Base-by-base conservation (phyloP, 2,113 vertebrate species). In the Melanotaenia duboulayi region DNA sequence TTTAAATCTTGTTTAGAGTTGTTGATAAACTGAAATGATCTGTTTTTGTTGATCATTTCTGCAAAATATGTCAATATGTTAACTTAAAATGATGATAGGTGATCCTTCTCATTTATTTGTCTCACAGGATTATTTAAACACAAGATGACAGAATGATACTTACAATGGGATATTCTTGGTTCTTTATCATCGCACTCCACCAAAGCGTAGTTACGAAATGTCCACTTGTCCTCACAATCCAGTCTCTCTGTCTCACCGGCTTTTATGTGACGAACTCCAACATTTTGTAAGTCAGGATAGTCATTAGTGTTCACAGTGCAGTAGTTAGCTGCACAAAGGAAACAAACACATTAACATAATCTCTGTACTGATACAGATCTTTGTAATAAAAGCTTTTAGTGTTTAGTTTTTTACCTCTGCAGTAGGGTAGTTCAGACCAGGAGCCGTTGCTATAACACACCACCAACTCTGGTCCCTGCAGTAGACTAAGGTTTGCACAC, bases 171-270 rank as follows among this genome's bases (percentile, higher is more conserved):
- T 0, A 0, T 0, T 0, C 0, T 4, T 0, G 4, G 0, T 24
- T 0, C 46, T 67, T 25, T 35, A 48, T 39, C 0, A 11, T 0
- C 19, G 70, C 87, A 89, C 0, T 0, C 1, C 17, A 0, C 19
- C 11, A 0, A 0, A 23, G 81, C 6, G 19, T 3, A 71, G 11
- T 0, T 0, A 6, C 10, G 0, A 0, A 19, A 1, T 0, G 0
- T 0, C 0, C 0, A 0, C 10, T 2, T 0, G 1, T 0, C 0
- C 3, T 12, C 13, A 62, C 85, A 89, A 0, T 11, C 0, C 11
- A 90, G 2, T 11, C 0, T 5, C 23, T 0, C 0, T 0, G 0
- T n/a, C 3, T 75, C 22, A 7, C 77, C 77, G 2, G 79, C 0
- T 2, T 2, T 0, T 0, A 88, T 0, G 2, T 0, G 0, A 39